Conservation (phyloP, 92 coral and sea anemone species). For the Epizoanthus fatuus region DNA sequence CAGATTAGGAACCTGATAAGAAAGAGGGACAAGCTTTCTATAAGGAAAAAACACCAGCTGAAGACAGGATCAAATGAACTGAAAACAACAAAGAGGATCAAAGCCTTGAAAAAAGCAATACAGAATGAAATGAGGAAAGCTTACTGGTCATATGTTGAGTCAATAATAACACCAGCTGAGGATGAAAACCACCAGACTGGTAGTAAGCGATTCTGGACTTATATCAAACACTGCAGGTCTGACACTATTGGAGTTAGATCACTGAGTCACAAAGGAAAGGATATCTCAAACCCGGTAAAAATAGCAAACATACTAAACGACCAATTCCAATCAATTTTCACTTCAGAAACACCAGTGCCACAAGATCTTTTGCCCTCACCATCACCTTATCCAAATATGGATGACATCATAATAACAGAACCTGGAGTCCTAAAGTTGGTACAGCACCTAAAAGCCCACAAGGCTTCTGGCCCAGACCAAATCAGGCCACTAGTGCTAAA, state of each 20-base stretch:
- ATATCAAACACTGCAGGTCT: conserved; percentile 23
- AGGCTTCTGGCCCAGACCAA: no score
- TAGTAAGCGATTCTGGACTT: conserved; percentile 63
- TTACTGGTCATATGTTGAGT: conserved; percentile 34
- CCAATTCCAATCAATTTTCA: conserved; percentile 38
- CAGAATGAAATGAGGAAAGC: conserved; percentile 53
- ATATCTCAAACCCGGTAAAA: conserved; percentile 37
- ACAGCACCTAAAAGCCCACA: no score
- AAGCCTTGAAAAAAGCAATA: conserved; percentile 41
- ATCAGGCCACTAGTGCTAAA: no score
- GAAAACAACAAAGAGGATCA: conserved; percentile 25
- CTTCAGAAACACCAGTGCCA: conserved; percentile 27
- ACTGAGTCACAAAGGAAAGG: conserved; percentile 38
- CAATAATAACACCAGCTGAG: conserved; percentile 16
- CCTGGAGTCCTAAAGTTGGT: no score
- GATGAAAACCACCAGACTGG: conserved; percentile 39
- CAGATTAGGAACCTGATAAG: conserved; percentile 37
- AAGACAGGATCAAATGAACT: background rate
- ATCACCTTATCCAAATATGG: conserved; percentile 5
- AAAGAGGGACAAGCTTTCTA: conserved; percentile 36
- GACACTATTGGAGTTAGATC: conserved; percentile 44
- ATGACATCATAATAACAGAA: no score
- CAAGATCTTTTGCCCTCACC: conserved; percentile 21
- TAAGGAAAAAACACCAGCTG: conserved; percentile 36
- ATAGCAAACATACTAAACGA: conserved; percentile 39